Evolutionary conservation across 2,888 invertebrate genomes (phyloP), one percentile per base, ranked within the genome.

Genomic region (Scelioninae gen. 1): DNA sequence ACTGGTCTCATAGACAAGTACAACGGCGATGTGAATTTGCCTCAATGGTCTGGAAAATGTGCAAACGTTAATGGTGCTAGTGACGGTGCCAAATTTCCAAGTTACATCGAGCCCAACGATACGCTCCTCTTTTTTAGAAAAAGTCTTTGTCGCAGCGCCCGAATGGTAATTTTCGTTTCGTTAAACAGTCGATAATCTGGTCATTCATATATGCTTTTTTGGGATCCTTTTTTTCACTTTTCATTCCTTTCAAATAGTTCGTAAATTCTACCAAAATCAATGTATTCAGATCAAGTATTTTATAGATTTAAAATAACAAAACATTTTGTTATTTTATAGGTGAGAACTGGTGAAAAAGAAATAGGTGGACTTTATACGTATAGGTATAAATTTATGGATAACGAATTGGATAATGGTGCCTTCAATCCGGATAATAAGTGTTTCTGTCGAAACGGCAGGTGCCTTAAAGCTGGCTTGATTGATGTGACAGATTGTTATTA

Each of bases 401-500:
- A 96, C 86, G 94, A 96, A 84, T 92, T 97, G 88, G 97, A 97
- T 88, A 97, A 97, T 88, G 97, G 97, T 0, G 93, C 93, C 66
- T 89, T 93, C 31, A 94, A 95, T 83, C 93, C 95, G n/a, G 94
- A 95, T 0, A 97, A 97, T 91, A 95, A 95, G 87, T 98, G 98
- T 88, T 98, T 95, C 92, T 98, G 98, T 88, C 94, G 95, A 84
- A 91, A 95, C 45, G 95, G 95, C 93, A 93, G 93, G 82, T 97
- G 97, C 88, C 93, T 97, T 13, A 95, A 95, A 3, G 92, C 93
- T 40, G 98, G 98, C 6, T 92, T 97, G 2, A 94, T 97, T 31
- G 97, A 98, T 89, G 97, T 98, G 43, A 95, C 96, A 0, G 96
- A 96, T 65, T 98, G 98, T 89, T 97, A 97, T 92, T 97, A 97